phyloP scores from a whole-genome alignment of 2,888 invertebrate genomes.

The Orthonychiurus folsomi region DNA sequence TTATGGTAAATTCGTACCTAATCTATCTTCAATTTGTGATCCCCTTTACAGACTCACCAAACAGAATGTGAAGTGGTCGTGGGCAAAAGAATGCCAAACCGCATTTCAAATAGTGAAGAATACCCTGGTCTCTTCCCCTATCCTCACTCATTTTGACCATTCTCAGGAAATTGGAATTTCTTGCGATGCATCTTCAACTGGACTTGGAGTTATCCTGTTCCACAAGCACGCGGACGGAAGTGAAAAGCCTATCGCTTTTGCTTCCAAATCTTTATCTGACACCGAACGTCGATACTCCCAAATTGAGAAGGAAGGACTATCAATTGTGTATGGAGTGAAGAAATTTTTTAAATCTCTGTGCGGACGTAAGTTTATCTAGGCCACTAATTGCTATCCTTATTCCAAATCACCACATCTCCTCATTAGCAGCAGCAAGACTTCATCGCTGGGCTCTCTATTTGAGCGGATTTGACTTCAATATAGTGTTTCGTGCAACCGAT shows the following conservation, averaged over 20 bases:
- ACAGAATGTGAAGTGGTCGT: not conserved
- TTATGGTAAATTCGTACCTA: constrained; percentile 25
- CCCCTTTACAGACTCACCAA: not conserved
- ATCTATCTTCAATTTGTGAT: not conserved
- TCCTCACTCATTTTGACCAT: not conserved
- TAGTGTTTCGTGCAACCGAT: constrained; percentile 40
- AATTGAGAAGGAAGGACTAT: too few relatives aligned
- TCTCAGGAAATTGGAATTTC: constrained; percentile 17
- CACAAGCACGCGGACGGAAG: constrained; percentile 40
- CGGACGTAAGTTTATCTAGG: constrained; percentile 44
- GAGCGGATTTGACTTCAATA: constrained; percentile 41
- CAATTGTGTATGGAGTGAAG: constrained; percentile 44
- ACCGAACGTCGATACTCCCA: too few relatives aligned
- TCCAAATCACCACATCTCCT: constrained; percentile 36
- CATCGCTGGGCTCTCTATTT: constrained; percentile 39
- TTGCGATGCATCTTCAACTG: constrained; percentile 42
- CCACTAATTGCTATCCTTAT: constrained; percentile 43
- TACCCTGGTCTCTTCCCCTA: not conserved
- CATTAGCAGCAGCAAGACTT: constrained; percentile 36
- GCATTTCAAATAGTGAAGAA: constrained; percentile 2
- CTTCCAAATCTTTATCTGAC: not conserved
- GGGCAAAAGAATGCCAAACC: not conserved
- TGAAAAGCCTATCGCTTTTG: constrained; percentile 43
- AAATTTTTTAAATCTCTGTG: constrained; percentile 44
- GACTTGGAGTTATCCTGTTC: constrained; percentile 31